Evolutionary conservation across 1,140 invertebrate genomes (phyloP), one percentile per base, ranked within the genome.

Genomic region (Harlomillsia oculata): DNA sequence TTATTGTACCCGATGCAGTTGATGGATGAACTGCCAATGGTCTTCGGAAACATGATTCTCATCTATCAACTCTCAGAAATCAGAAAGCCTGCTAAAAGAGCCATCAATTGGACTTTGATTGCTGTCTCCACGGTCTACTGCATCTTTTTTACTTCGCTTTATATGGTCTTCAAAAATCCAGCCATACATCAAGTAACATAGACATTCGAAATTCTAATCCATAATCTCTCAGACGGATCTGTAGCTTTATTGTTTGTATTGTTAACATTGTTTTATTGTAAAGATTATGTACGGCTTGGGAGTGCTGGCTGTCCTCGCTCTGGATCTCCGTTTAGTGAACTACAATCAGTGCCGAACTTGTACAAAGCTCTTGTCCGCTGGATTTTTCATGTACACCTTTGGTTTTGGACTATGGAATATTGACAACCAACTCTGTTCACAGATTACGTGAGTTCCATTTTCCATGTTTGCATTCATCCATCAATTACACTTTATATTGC

Each of bases 1-100:
- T 57, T 76, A 1, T 39, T 68, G 13, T 75, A 74, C 60, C 68
- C 69, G 44, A 74, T 74, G 72, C 75, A 76, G 61, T 60, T 76
- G 9, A 61, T 71, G 28, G 74, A 76, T 66, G 40, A 46, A 48
- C 23, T 62, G 5, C 60, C 57, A 44, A 63, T 58, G 53, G 56
- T 64, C 0, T 65, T 53, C 50, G 56, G 59, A 46, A 60, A 51
- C 29, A 59, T 58, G 21, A 50, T 61, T 49, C 59, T 68, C 30
- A 52, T 66, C n/a, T 60, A 64, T 41, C 63, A 59, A 40, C 53
- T 50, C 45, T 66, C 41, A 25, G 60, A 66, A 59, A 65, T 60
- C 59, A 63, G 40, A 40, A 62, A 60, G 53, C 55, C 56, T 48
- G 57, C 43, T 29, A 66, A 41, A 63, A 66, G 51, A 48, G 41